A percentile compares a stretch with the other conserved stretches of the same genome.
These are phyloP conservation scores for Parazoanthus darwini DNA, from an alignment of 92 coral and sea anemone genomes.

Conservation along the genomic window DNA sequence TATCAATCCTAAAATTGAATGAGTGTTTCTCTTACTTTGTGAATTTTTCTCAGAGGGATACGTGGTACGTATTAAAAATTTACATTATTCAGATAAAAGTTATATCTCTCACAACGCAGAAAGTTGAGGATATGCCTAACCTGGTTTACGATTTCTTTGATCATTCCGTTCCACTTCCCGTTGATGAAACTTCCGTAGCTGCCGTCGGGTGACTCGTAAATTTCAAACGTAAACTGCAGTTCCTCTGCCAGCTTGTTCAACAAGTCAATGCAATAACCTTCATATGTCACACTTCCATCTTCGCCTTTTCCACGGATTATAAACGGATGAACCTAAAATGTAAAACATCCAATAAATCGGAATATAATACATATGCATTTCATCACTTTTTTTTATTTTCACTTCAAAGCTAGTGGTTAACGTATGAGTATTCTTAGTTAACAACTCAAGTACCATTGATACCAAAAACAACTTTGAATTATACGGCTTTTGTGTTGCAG, in stretches of 20 bases:
- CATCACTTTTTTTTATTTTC: too few species aligned
- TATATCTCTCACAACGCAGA: too few species aligned
- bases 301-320: slow-evolving; percentile 33
- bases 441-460: too few species aligned
- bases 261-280: slow-evolving; percentile 76
- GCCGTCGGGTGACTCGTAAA: slow-evolving; percentile 57
- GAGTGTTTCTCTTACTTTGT: too few species aligned
- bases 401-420: too few species aligned
- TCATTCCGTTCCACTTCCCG: slow-evolving; percentile 81
- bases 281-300: slow-evolving; percentile 47
- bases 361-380: not conserved
- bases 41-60: too few species aligned
- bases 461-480: too few species aligned
- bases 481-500: too few species aligned
- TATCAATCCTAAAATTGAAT: too few species aligned
- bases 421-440: too few species aligned
- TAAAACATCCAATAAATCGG: not conserved
- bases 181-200: slow-evolving; percentile 64
- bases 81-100: too few species aligned
- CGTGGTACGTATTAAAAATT: too few species aligned
- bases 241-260: slow-evolving; percentile 56
- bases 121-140: not conserved
- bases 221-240: slow-evolving; percentile 60
- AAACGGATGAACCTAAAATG: slow-evolving; percentile 63
- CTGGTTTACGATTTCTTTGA: slow-evolving; percentile 59